Evolutionary conservation across 2,888 invertebrate species (phyloP).

Genomic region (Megalurothrips usitatus): DNA sequence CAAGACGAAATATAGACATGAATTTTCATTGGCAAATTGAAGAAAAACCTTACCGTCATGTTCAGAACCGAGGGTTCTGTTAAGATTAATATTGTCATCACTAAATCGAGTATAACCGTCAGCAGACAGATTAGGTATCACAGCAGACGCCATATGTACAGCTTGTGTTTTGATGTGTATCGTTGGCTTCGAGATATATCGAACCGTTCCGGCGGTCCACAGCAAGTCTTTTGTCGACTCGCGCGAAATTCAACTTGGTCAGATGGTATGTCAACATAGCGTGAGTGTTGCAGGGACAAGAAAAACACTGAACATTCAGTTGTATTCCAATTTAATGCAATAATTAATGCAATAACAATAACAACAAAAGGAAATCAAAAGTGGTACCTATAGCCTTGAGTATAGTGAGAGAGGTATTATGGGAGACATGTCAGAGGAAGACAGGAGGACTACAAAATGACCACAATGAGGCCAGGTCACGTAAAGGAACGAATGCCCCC

Average conservation of each 20-base stretch:
- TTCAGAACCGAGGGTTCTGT: not conserved
- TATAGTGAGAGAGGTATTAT: no score
- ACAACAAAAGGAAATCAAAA: no score
- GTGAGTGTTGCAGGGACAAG: no score
- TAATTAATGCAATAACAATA: no score
- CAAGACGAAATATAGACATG: not conserved
- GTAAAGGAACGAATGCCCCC: not conserved
- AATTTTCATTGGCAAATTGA: not conserved
- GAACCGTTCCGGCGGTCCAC: no score
- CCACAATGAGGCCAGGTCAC: not conserved
- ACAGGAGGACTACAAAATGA: not conserved
- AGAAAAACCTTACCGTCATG: not conserved
- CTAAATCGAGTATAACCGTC: slow-evolving; percentile 9
- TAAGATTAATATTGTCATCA: not conserved
- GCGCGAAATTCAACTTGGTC: no score
- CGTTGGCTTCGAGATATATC: not conserved
- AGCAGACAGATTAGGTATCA: slow-evolving; percentile 18
- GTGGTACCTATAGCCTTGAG: no score
- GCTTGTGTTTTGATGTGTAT: not conserved
- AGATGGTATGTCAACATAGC: no score
- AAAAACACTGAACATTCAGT: no score
- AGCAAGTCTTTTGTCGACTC: no score
- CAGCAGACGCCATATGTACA: slow-evolving; percentile 22
- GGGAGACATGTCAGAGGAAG: no score
- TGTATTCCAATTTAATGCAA: no score